phyloP scores from a whole-genome alignment of 2,797 vertebrate genomes.

The Scleropages formosus region DNA sequence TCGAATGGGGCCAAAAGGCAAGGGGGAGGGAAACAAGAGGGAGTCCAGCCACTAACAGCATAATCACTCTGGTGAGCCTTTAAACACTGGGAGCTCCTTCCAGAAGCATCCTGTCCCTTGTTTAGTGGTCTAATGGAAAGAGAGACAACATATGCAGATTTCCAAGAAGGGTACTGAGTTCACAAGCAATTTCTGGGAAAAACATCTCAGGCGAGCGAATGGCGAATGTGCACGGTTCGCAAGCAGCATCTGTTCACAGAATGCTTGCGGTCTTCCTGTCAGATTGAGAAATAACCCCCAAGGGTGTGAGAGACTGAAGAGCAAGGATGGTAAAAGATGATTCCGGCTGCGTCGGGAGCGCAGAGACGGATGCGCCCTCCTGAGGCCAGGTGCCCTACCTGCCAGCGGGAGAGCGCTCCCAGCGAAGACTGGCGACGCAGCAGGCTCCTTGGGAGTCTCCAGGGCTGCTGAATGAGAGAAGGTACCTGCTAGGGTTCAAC shows the following conservation, averaged over 20 bases:
- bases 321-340: background rate
- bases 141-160: slow-evolving; percentile 18
- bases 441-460: background rate
- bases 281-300: background rate
- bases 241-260: background rate
- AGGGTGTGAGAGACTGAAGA: slow-evolving; percentile 4
- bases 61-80: slow-evolving; percentile 19
- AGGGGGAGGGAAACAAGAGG: background rate
- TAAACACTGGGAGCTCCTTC: slow-evolving; percentile 12
- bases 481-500: too few species aligned
- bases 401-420: background rate
- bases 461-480: too few species aligned
- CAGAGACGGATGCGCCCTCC: background rate
- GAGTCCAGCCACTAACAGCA: background rate
- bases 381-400: background rate
- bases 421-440: background rate
- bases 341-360: slow-evolving; percentile 3
- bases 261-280: background rate
- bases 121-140: slow-evolving; percentile 19
- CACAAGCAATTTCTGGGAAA: slow-evolving; percentile 8
- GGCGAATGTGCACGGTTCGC: background rate
- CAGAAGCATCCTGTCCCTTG: slow-evolving; percentile 17
- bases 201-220: background rate
- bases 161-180: slow-evolving; percentile 20
- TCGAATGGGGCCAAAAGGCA: background rate